phyloP scores from a whole-genome alignment of 2,888 invertebrate genomes.

The Plagodis pulveraria region DNA sequence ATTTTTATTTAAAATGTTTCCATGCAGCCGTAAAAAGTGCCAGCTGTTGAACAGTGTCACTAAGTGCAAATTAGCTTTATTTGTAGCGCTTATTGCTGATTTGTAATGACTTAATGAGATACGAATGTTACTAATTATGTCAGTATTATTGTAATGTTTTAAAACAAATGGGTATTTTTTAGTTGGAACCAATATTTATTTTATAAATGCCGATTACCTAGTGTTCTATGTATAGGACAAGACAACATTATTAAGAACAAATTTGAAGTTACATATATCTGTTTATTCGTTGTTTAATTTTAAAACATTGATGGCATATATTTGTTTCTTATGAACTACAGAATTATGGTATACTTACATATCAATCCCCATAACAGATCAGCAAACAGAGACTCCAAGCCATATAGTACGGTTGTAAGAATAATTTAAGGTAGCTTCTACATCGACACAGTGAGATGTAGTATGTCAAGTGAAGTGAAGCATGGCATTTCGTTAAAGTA shows the following conservation, averaged over 20 bases:
- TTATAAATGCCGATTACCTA: no score
- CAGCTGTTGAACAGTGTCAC: constrained; percentile 14
- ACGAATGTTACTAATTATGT: constrained; percentile 7
- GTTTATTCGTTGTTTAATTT: no score
- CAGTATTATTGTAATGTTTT: constrained; percentile 8
- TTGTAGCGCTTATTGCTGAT: constrained; percentile 33
- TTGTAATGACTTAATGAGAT: constrained; percentile 36
- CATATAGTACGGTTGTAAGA: constrained; percentile 37
- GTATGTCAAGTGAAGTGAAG: constrained; percentile 55
- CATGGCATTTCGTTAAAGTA: constrained; percentile 65
- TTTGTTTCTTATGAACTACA: no score
- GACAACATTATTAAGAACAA: no score
- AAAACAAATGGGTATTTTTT: no score
- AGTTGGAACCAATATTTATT: no score
- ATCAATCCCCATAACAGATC: neutral
- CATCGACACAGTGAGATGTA: constrained; percentile 61
- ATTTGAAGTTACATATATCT: no score
- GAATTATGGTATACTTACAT: no score
- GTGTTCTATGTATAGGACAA: no score
- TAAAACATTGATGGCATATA: no score
- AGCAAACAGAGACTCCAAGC: constrained; percentile 4
- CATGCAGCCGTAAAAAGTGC: constrained; percentile 44
- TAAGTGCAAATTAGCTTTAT: constrained; percentile 4
- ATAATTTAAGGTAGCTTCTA: constrained; percentile 37
- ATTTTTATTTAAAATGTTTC: constrained; percentile 38